Evolutionary conservation across 2,888 invertebrate species (phyloP).

Genomic region (Chloroclysta siterata): DNA sequence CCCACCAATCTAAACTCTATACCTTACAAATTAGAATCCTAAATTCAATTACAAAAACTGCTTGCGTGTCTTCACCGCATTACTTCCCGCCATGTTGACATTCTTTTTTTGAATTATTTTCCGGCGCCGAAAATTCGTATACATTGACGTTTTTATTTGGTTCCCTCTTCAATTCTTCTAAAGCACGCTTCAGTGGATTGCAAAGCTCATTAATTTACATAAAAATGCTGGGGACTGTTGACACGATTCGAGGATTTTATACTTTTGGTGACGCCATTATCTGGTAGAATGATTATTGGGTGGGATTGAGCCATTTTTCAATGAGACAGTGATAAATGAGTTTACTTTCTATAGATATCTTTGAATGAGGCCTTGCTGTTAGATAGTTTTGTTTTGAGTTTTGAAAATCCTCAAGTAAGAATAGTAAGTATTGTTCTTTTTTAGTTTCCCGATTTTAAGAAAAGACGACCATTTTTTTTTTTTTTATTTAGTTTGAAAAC

Average conservation of each 20-base stretch:
- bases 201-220: constrained; percentile 39
- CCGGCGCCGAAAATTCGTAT: constrained; percentile 18
- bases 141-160: constrained; percentile 32
- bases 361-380: constrained; percentile 17
- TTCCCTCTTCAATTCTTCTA: not conserved
- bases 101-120: constrained; percentile 36
- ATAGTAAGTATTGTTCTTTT: no score
- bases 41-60: constrained; percentile 10
- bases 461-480: no score
- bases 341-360: constrained; percentile 1
- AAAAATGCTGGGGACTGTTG: constrained; percentile 37
- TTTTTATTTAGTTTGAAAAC: no score
- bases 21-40: not conserved
- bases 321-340: constrained; percentile 27
- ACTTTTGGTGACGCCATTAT: constrained; percentile 36
- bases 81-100: constrained; percentile 35
- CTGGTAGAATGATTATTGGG: constrained; percentile 37
- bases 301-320: constrained; percentile 36
- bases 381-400: constrained; percentile 27
- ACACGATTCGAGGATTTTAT: constrained; percentile 34
- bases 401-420: no score
- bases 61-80: constrained; percentile 33
- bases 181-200: constrained; percentile 29
- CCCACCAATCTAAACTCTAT: constrained; percentile 9
- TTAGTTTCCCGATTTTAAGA: no score